Conservation (phyloP, 2,113 vertebrate species). For the Grammomys surdaster region DNA sequence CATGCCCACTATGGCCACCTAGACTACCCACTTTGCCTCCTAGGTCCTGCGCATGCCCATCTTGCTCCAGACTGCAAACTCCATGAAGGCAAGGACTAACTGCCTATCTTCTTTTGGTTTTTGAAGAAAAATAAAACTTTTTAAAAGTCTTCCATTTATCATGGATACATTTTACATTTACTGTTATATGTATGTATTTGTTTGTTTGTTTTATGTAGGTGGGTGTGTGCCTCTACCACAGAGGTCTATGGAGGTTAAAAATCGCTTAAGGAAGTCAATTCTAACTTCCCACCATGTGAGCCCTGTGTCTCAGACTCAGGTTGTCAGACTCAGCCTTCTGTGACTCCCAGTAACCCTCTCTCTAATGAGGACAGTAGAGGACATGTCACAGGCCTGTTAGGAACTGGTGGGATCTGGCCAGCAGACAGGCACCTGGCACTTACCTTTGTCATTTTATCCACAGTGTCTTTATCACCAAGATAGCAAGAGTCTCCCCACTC, state of each 20-base stretch:
- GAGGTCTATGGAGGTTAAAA: too few species aligned
- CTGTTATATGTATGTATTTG: background rate
- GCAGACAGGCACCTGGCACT: background rate
- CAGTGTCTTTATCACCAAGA: background rate
- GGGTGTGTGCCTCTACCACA: background rate
- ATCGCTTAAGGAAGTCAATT: background rate
- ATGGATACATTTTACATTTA: background rate
- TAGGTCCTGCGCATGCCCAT: background rate
- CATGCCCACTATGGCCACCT: rapidly evolving
- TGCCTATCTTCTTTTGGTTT: background rate
- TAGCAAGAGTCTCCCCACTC: background rate
- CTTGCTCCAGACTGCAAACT: background rate
- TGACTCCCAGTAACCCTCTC: background rate
- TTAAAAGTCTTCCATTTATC: background rate
- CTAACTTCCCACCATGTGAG: background rate
- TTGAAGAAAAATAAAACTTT: background rate
- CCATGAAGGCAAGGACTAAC: background rate
- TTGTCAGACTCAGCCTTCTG: too few species aligned
- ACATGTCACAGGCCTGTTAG: rapidly evolving
- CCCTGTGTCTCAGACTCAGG: background rate
- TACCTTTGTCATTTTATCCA: background rate
- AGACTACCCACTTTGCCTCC: background rate
- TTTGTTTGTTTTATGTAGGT: background rate
- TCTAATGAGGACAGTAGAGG: rapidly evolving
- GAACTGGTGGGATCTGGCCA: background rate